Percentiles rank a stretch among this genome's conserved stretches.
These are phyloP conservation scores for Sarcoramphus papa DNA, from an alignment of 2,797 vertebrate species.

Conservation along the genomic window DNA sequence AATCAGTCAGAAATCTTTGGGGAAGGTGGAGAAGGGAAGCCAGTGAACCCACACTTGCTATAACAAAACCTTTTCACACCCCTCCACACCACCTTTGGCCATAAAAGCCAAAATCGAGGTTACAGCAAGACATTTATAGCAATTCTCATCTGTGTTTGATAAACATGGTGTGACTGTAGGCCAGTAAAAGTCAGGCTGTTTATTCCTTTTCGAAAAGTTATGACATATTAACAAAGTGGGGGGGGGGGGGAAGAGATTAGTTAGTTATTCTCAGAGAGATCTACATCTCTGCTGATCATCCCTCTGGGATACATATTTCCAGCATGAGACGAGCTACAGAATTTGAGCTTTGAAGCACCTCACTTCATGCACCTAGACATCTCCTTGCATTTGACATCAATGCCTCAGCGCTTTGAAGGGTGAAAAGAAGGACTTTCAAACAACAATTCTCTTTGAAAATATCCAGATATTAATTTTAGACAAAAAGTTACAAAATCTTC, in stretches of 20 bases:
- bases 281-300: background rate
- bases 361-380: background rate
- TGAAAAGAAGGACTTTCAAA: background rate
- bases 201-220: slow-evolving; percentile 1
- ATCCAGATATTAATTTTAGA: background rate
- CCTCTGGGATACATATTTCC: background rate
- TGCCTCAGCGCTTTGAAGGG: background rate
- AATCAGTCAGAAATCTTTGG: background rate
- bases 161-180: background rate
- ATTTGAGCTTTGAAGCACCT: background rate
- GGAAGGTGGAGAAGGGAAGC: background rate
- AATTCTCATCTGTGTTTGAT: background rate
- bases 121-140: slow-evolving; percentile 1
- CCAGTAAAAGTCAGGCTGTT: slow-evolving; percentile 28
- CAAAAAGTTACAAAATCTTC: background rate
- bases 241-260: background rate
- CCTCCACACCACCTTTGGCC: background rate
- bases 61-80: background rate
- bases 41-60: background rate
- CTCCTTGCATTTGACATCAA: background rate
- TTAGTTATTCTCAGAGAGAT: background rate
- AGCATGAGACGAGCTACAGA: background rate
- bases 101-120: background rate
- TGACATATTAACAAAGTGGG: background rate
- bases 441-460: background rate